Conservation (phyloP, 2,113 vertebrate species). For the Megaptera novaeangliae region DNA sequence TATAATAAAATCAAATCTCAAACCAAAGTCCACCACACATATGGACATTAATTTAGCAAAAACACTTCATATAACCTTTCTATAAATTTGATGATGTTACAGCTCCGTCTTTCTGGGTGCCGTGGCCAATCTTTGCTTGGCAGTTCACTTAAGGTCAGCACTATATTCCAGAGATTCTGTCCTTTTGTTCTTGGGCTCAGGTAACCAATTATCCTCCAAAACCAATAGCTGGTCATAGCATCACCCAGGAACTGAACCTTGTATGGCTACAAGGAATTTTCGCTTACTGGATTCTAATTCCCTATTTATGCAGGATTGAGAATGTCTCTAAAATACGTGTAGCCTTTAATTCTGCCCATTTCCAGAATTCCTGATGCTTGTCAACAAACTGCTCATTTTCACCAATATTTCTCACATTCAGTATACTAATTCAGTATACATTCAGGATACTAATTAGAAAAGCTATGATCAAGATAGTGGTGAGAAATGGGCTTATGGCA, state of each 20-base stretch:
- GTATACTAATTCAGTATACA: neutral
- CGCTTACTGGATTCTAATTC: neutral
- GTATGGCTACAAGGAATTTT: neutral
- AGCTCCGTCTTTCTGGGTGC: neutral
- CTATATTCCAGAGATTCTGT: neutral
- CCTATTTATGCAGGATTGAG: neutral
- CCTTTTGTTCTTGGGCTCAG: neutral
- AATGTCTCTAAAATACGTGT: neutral
- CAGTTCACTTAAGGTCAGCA: neutral
- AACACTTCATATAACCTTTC: neutral
- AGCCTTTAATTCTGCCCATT: neutral
- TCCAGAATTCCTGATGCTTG: neutral
- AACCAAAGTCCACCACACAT: neutral
- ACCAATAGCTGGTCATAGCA: neutral
- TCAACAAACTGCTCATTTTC: neutral
- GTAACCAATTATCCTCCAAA: neutral
- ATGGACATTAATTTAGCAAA: neutral
- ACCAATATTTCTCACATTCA: neutral
- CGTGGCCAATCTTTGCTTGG: neutral
- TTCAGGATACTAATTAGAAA: neutral
- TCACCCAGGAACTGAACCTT: neutral
- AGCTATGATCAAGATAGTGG: neutral
- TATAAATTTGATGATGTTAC: neutral
- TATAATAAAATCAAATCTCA: neutral
- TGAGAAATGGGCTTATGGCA: neutral